phyloP scores from a whole-genome alignment of 2,888 invertebrate genomes.

The Dorcus hopei region DNA sequence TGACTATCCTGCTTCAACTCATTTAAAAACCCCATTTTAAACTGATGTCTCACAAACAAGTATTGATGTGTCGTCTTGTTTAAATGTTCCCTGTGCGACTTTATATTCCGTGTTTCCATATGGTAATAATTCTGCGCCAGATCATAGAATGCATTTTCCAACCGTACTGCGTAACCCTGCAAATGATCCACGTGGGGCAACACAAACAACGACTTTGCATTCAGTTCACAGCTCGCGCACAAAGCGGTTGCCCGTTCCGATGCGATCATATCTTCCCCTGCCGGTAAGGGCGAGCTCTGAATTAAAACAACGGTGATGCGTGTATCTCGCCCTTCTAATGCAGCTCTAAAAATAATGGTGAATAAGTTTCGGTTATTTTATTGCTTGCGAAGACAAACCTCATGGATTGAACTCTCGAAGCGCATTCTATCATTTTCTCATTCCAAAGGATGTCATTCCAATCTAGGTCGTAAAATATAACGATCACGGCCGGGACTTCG shows the following conservation, averaged over 20 bases:
- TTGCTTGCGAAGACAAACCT: constrained; percentile 46
- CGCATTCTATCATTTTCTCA: constrained; percentile 92
- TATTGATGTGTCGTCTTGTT: constrained; percentile 89
- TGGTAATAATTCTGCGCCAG: constrained; percentile 91
- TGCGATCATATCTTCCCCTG: constrained; percentile 79
- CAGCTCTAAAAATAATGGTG: constrained; percentile 53
- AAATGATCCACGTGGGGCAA: constrained; percentile 85
- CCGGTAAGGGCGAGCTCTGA: constrained; percentile 76
- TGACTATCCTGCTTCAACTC: constrained; percentile 89
- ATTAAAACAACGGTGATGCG: constrained; percentile 86
- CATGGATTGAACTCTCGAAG: constrained; percentile 80
- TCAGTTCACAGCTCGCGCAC: constrained; percentile 87
- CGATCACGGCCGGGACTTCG: constrained; percentile 87
- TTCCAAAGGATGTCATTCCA: constrained; percentile 96
- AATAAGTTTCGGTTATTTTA: not conserved
- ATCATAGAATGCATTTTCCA: constrained; percentile 93
- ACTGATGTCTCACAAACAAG: constrained; percentile 92
- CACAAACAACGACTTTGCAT: constrained; percentile 88
- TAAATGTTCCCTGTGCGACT: constrained; percentile 85
- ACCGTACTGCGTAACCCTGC: constrained; percentile 66
- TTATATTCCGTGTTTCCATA: constrained; percentile 80
- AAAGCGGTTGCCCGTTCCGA: constrained; percentile 88
- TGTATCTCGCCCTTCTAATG: constrained; percentile 69
- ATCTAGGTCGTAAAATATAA: constrained; percentile 94
- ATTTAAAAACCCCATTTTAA: constrained; percentile 93